Percentiles rank a stretch among this genome's conserved stretches.
Evolutionary conservation across 1,140 invertebrate genomes (phyloP).

Genomic region (Lepidurus couesii): DNA sequence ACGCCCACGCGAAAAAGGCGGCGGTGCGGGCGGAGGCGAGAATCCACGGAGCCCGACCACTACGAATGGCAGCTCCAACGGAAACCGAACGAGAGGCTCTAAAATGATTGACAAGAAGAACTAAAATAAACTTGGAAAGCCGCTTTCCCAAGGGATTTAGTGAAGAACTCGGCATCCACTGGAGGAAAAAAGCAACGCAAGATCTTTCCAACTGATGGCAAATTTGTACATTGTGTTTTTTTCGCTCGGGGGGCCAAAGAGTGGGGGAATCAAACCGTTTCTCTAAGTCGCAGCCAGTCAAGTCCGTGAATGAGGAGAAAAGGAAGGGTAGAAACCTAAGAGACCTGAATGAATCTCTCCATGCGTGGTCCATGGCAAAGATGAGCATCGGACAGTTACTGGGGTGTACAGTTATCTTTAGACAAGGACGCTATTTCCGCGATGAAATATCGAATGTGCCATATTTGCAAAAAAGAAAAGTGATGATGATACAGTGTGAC

Average conservation of each 20-base stretch:
- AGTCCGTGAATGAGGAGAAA: background rate
- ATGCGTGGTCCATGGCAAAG: background rate
- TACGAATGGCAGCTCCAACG: background rate
- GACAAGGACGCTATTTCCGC: background rate
- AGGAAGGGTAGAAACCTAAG: background rate
- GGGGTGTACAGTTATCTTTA: background rate
- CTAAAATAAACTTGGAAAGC: background rate
- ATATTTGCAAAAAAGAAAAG: background rate
- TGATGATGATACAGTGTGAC: background rate
- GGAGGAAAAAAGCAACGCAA: background rate
- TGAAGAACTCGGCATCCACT: no score
- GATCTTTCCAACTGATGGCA: background rate
- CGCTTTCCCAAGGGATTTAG: no score
- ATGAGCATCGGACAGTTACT: background rate
- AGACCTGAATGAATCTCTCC: constrained; percentile 16
- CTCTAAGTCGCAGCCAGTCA: constrained; percentile 18
- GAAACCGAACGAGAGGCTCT: background rate
- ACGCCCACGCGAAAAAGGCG: constrained; percentile 23
- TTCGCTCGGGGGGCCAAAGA: background rate
- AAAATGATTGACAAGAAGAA: background rate
- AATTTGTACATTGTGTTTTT: background rate
- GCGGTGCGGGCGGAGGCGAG: background rate
- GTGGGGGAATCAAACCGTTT: constrained; percentile 10
- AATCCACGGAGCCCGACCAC: background rate
- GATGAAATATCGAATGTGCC: constrained; percentile 9